These are phyloP conservation scores for Periophthalmus magnuspinnatus DNA, from an alignment of 2,797 vertebrate genomes.

Conservation along the genomic window DNA sequence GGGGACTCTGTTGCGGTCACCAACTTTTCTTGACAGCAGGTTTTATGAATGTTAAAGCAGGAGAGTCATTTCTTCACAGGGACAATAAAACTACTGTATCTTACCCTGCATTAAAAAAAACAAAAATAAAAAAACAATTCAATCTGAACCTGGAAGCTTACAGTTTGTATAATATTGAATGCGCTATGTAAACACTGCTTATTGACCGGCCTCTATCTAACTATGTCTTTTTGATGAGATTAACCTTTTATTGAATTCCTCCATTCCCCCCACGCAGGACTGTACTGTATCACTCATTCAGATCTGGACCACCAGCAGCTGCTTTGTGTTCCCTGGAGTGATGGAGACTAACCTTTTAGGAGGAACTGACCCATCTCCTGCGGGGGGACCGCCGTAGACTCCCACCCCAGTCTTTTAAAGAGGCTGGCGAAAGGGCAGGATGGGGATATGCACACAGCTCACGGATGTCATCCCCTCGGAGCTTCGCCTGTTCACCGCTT, in stretches of 20 bases:
- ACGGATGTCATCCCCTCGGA: conserved; percentile 66
- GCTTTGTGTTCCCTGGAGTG: conserved; percentile 54
- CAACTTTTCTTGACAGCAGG: too few species aligned
- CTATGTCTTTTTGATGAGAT: neutral
- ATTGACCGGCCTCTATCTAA: neutral
- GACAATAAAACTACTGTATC: neutral
- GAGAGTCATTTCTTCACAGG: too few species aligned
- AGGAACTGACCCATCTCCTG: conserved; percentile 60
- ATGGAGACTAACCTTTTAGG: conserved; percentile 67
- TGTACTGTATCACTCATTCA: conserved; percentile 32
- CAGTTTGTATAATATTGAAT: neutral
- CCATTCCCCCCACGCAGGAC: neutral
- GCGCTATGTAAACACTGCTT: neutral
- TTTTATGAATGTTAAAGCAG: too few species aligned
- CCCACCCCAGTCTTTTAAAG: conserved; percentile 57
- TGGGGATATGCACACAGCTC: conserved; percentile 40
- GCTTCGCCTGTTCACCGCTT: conserved; percentile 63
- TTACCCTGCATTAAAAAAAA: neutral
- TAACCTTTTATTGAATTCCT: neutral
- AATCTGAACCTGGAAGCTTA: neutral
- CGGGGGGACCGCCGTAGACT: conserved; percentile 54
- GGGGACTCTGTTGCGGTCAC: too few species aligned
- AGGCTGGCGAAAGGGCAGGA: conserved; percentile 58
- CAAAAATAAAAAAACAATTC: neutral
- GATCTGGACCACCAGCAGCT: conserved; percentile 49